Evolutionary conservation across 2,888 invertebrate species (phyloP), one percentile per base, ranked within the genome.

Genomic region (Adela reaumurella): DNA sequence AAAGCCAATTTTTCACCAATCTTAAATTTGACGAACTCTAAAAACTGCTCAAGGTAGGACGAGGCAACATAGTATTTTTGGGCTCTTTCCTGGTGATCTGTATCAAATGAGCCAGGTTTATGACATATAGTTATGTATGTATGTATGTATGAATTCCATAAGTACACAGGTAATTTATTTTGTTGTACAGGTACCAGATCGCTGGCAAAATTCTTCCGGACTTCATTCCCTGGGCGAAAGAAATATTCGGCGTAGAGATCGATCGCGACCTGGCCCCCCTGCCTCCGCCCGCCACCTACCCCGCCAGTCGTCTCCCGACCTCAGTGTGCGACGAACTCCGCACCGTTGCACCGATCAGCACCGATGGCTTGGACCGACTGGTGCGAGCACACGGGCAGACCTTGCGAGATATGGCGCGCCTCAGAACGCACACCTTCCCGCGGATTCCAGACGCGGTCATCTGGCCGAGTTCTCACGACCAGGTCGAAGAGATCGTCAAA

Each of bases 341-440:
- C 43, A 17, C 43, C 8, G 16, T 77, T 43, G 63, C 73, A 0
- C 43, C 59, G 1, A 57, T 73, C 51, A 76, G 74, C 55, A 71
- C 83, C 29, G 87, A 92, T 48, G 92, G 91, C 0, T 81, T 90
- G 58, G 97, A 97, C 63, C 81, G 97, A 43, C 71, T 97, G 51
- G 85, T 94, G 55, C 81, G 97, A 52, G 89, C 94, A 1, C 97
- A 97, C 66, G 97, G 97, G 0, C 97, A 97, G 68, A 94, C 96
- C 0, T 70, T 98, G 46, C 87, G 92, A 57, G 98, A 98, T 62
- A 90, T 99, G 53, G 88, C 88, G 56, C 80, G 83, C 14, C 68
- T 97, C 49, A 81, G 93, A 58, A 80, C 83, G 49, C 90, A 92
- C 51, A 72, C 65, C 44, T 90, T 93, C 59, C 82, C 85, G 50